Conservation (phyloP, 1,140 invertebrate genomes). For the Physella acuta region DNA sequence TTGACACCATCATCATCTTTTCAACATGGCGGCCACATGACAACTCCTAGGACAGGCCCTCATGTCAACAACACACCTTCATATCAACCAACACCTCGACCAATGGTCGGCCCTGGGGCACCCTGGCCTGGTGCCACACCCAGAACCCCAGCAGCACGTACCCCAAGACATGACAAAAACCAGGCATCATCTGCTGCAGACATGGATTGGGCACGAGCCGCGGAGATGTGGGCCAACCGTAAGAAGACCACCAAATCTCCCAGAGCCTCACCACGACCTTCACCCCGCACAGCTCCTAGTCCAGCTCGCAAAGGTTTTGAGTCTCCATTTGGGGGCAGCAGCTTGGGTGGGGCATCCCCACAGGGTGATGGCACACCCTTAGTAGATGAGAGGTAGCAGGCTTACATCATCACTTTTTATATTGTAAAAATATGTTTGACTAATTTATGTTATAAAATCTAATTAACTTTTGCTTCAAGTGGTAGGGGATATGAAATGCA, state of each 20-base stretch:
- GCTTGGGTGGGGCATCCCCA: conserved; percentile 64
- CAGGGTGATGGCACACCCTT: conserved; percentile 82
- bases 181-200: conserved; percentile 56
- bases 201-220: conserved; percentile 81
- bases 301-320: conserved; percentile 14
- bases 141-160: conserved; percentile 40
- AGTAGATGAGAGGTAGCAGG: conserved; percentile 80
- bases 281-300: conserved; percentile 11
- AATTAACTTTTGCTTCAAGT: no score
- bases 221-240: conserved; percentile 78
- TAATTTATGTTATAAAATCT: no score
- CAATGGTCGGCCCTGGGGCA: conserved; percentile 42
- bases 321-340: conserved; percentile 44
- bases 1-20: conserved; percentile 51
- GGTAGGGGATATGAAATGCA: no score
- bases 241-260: conserved; percentile 34
- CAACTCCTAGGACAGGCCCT: conserved; percentile 16
- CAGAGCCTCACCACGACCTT: conserved; percentile 26
- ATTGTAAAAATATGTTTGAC: no score
- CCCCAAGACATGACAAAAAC: conserved; percentile 25
- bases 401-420: no score
- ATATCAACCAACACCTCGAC: conserved; percentile 57
- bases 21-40: conserved; percentile 38
- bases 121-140: conserved; percentile 53
- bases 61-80: conserved; percentile 47